These are phyloP conservation scores for Ectropis crepuscularia DNA, from an alignment of 2,888 invertebrate species.

Conservation along the genomic window DNA sequence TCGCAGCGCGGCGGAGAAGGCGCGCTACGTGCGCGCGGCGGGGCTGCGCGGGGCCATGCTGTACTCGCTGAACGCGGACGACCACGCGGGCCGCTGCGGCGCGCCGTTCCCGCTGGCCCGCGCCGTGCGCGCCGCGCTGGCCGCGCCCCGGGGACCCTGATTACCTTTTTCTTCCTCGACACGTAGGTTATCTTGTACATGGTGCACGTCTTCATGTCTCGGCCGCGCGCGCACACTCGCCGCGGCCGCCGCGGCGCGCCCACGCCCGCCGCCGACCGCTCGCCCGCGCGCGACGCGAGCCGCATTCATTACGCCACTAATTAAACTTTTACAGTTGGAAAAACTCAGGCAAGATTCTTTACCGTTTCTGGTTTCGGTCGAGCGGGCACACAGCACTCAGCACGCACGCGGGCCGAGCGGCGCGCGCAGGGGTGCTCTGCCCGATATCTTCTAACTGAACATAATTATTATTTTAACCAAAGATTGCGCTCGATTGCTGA, in stretches of 20 bases:
- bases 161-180: conserved; percentile 75
- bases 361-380: conserved; percentile 69
- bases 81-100: conserved; percentile 86
- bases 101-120: conserved; percentile 54
- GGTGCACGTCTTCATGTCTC: conserved; percentile 73
- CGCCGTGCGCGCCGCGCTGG: conserved; percentile 40
- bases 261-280: conserved; percentile 42
- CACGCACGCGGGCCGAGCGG: background rate
- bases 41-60: conserved; percentile 93
- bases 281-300: conserved; percentile 66
- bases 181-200: conserved; percentile 82
- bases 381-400: conserved; percentile 51
- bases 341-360: conserved; percentile 56
- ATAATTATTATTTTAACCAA: too few species aligned
- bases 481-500: too few species aligned
- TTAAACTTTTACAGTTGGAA: conserved; percentile 78
- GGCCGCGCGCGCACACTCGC: conserved; percentile 31
- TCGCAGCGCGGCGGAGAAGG: conserved; percentile 89
- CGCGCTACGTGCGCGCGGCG: conserved; percentile 86
- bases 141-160: background rate
- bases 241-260: conserved; percentile 37
- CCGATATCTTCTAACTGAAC: too few species aligned
- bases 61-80: conserved; percentile 92
- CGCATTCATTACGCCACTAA: conserved; percentile 67
- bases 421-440: conserved; percentile 26